Evolutionary conservation across 2,113 vertebrate species (phyloP), one percentile per base, ranked within the genome.

Genomic region (Pollimyrus isidori): DNA sequence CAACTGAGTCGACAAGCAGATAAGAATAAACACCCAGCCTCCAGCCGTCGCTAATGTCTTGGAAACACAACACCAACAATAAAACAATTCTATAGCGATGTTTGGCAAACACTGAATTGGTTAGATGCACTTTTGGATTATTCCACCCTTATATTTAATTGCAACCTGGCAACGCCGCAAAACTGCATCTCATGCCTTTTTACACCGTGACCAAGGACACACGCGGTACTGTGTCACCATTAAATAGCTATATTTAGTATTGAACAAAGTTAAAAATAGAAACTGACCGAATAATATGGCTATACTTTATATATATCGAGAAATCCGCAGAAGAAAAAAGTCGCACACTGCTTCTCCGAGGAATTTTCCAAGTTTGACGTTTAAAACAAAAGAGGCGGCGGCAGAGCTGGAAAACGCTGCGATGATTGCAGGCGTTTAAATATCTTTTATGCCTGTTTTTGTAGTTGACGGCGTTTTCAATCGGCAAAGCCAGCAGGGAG

Each of bases 231-330:
- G 9, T 26, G 17, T 48, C 50, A n/a, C 42, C 19, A 82, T 10
- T 73, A 30, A 35, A 26, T 89, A 90, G 42, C 93, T 94, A 93
- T 95, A 95, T 95, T 94, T 92, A 92, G 93, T 92, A 90, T 90
- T 90, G 86, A 89, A 90, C 73, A 10, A 90, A 89, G 35, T 90
- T 86, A 91, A 91, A 88, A 90, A 93, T 89, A 91, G 88, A 48
- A 23, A 11, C 6, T 56, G 35, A 3, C 13, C 46, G 23, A 0
- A 69, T 84, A 89, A 9, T 10, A 19, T 10, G 76, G 46, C 48
- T 56, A 21, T 48, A 90, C 23, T 53, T 86, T 7, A 52, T 53
- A 10, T 11, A 30, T 46, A 53, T 15, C 49, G 17, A 30, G 84
- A 50, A 52, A 30, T 7, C 13, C 11, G 84, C 7, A 35, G 19